Conservation (phyloP, 92 coral and sea anemone genomes). For the Micromussa lordhowensis region DNA sequence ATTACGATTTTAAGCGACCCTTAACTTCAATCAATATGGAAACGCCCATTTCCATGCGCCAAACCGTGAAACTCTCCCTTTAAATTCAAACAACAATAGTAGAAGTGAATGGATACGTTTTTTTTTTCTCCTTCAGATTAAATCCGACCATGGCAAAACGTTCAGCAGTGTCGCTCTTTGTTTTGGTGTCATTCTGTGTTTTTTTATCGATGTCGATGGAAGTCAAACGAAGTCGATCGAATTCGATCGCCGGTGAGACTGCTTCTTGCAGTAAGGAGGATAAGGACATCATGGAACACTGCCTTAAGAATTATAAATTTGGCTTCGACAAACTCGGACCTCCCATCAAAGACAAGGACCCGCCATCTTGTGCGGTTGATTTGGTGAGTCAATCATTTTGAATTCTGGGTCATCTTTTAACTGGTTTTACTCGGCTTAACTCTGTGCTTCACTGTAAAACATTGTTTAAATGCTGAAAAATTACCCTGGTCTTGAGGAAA, state of each 20-base stretch:
- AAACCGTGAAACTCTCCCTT: too few relatives aligned
- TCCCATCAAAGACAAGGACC: neutral
- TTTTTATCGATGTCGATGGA: neutral
- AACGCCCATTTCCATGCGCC: too few relatives aligned
- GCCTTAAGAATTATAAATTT: constrained; percentile 11
- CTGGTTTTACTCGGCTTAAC: neutral
- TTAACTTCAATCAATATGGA: too few relatives aligned
- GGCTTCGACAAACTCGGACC: neutral
- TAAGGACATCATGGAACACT: neutral
- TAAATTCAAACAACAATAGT: too few relatives aligned
- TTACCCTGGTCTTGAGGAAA: too few relatives aligned
- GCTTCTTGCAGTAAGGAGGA: neutral
- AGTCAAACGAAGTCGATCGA: neutral
- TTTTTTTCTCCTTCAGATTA: neutral
- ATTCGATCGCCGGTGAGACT: neutral
- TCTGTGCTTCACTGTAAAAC: neutral
- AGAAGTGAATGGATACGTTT: neutral
- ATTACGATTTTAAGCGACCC: too few relatives aligned
- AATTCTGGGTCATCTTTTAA: neutral
- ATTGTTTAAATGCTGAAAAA: neutral
- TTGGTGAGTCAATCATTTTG: constrained; percentile 7
- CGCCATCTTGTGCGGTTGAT: constrained; percentile 31
- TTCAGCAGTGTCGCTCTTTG: neutral
- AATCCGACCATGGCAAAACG: neutral
- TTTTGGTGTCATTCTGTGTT: neutral